Percentiles rank a stretch among this genome's conserved stretches.
Evolutionary conservation across 1,140 invertebrate species (phyloP).

Genomic region (Linepithema humile): DNA sequence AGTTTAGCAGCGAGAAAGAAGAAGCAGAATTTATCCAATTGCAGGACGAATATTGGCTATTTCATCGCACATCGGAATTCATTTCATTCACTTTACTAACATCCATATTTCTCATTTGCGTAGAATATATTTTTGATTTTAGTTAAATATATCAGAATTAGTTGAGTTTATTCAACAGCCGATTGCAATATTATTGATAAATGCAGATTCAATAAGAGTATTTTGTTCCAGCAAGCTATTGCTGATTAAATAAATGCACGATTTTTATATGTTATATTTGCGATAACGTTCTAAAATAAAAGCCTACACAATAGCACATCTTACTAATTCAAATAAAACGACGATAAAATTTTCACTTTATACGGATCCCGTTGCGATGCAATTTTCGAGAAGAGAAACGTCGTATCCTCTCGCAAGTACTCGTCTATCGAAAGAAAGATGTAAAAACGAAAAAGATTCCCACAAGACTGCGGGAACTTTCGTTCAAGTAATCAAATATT

Average conservation of each 20-base stretch:
- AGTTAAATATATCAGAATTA: neutral
- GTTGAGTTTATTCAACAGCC: neutral
- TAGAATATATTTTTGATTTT: slow-evolving; percentile 18
- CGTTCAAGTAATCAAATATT: slow-evolving; percentile 5
- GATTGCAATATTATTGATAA: neutral
- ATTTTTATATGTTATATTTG: neutral
- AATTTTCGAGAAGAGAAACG: too few relatives aligned
- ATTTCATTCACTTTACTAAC: slow-evolving; percentile 29
- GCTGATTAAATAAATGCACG: neutral
- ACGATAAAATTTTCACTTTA: neutral
- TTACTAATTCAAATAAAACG: neutral
- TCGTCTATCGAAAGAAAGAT: neutral
- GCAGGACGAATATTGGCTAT: neutral
- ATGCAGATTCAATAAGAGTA: neutral
- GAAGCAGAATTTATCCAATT: neutral
- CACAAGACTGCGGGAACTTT: neutral
- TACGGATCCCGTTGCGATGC: neutral
- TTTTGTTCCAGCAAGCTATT: neutral
- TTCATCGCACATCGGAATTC: neutral
- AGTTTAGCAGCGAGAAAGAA: neutral
- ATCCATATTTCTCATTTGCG: neutral
- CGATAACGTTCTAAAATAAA: neutral
- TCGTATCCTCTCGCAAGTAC: neutral
- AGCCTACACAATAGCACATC: too few relatives aligned
- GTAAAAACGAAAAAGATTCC: neutral